A percentile compares a stretch with the other conserved stretches of the same genome.
Conservation (phyloP, 2,888 invertebrate species). For the Hirtodrosophila duncani region DNA sequence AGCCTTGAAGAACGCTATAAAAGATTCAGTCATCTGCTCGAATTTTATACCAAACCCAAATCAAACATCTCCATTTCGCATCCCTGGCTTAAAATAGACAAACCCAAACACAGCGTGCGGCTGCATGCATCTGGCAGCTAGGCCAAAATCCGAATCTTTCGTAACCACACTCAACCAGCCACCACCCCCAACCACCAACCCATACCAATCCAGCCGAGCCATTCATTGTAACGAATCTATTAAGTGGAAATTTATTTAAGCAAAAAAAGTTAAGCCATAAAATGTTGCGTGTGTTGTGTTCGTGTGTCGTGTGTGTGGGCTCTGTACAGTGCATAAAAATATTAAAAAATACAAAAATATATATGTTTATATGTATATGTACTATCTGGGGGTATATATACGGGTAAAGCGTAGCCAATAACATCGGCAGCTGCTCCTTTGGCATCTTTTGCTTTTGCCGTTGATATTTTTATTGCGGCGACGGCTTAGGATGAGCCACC, state of each 20-base stretch:
- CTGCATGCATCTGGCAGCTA: constrained; percentile 15
- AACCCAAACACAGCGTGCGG: constrained; percentile 36
- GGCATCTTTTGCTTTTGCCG: constrained; percentile 29
- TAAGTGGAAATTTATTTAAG: constrained; percentile 73
- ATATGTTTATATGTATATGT: too few relatives aligned
- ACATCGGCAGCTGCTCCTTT: constrained; percentile 23
- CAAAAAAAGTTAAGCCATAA: constrained; percentile 59
- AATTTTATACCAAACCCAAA: too few relatives aligned
- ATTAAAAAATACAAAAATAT: constrained; percentile 52
- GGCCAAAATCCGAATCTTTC: too few relatives aligned
- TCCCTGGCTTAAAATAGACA: constrained; percentile 51
- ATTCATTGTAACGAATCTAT: constrained; percentile 68
- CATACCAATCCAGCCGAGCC: constrained; percentile 19
- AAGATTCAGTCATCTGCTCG: too few relatives aligned
- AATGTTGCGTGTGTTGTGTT: constrained; percentile 45
- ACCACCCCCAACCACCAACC: not conserved
- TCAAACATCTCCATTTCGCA: not conserved
- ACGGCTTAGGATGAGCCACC: constrained; percentile 43
- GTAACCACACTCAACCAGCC: constrained; percentile 36
- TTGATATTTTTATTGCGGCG: constrained; percentile 63
- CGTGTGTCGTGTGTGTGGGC: constrained; percentile 7
- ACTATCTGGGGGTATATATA: too few relatives aligned
- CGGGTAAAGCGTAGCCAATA: constrained; percentile 37
- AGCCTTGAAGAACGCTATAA: too few relatives aligned
- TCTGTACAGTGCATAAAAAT: constrained; percentile 56